These are phyloP conservation scores for Falco punctatus DNA, from an alignment of 2,113 vertebrate genomes.

Conservation along the genomic window DNA sequence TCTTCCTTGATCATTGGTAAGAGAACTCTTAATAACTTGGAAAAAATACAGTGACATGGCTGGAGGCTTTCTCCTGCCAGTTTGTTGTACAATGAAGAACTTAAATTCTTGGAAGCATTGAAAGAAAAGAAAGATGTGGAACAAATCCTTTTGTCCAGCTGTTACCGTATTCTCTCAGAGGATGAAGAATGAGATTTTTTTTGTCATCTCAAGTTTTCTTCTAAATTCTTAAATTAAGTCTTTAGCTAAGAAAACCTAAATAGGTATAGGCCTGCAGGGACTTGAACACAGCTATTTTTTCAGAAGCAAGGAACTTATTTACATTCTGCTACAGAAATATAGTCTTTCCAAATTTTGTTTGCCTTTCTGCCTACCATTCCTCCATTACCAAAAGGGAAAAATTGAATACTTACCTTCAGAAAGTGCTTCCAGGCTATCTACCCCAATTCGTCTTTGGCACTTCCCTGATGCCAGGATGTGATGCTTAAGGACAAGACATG, in stretches of 20 bases:
- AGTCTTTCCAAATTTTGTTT: neutral
- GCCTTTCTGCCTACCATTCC: neutral
- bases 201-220: neutral
- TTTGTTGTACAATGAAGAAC: neutral
- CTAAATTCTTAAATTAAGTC: neutral
- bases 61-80: neutral
- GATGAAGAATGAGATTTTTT: neutral
- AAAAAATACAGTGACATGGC: neutral
- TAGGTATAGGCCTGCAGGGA: neutral
- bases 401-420: neutral
- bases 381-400: neutral
- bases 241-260: neutral
- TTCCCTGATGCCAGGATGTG: neutral
- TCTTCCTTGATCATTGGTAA: neutral
- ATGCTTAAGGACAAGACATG: neutral
- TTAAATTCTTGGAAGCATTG: neutral
- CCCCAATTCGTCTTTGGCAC: fast-evolving
- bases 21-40: neutral
- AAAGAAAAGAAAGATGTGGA: neutral
- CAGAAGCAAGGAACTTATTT: neutral
- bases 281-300: neutral
- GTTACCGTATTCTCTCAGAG: neutral
- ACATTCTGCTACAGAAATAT: neutral
- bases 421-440: neutral
- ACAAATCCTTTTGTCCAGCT: neutral